Evolutionary conservation across 2,888 invertebrate genomes (phyloP).

Genomic region (Thereva unica): DNA sequence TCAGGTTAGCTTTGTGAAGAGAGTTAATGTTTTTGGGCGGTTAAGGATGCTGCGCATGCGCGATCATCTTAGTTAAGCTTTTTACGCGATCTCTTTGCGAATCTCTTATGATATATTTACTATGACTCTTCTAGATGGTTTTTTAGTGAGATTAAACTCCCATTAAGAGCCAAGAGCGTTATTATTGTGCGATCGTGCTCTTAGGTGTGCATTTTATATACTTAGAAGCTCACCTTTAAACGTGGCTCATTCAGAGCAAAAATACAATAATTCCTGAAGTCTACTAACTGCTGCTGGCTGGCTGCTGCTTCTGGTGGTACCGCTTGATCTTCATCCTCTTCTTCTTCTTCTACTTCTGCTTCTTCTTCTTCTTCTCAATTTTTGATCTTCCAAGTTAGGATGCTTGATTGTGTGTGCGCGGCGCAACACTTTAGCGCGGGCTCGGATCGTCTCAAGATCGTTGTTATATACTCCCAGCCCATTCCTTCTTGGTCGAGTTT

Average conservation of each 20-base stretch:
- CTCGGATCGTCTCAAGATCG: too few relatives aligned
- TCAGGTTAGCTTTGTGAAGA: too few relatives aligned
- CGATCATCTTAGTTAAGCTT: slow-evolving; percentile 18
- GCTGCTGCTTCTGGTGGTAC: slow-evolving; percentile 16
- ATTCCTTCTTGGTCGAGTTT: slow-evolving; percentile 44
- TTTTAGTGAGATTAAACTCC: background rate
- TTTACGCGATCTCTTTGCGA: slow-evolving; percentile 1
- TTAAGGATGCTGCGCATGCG: background rate
- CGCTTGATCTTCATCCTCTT: slow-evolving; percentile 26
- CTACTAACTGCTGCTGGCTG: slow-evolving; percentile 17
- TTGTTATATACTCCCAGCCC: slow-evolving; percentile 29
- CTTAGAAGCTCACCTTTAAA: slow-evolving; percentile 28
- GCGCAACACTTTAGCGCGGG: slow-evolving; percentile 30
- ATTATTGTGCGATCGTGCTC: slow-evolving; percentile 23
- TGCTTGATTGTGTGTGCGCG: slow-evolving; percentile 25
- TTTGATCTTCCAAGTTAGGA: too few relatives aligned
- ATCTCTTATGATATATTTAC: slow-evolving; percentile 28
- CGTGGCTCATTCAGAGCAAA: slow-evolving; percentile 31
- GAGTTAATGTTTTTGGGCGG: too few relatives aligned
- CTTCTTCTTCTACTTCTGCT: too few relatives aligned
- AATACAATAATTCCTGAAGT: slow-evolving; percentile 30
- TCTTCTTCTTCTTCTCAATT: too few relatives aligned
- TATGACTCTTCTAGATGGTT: slow-evolving; percentile 10
- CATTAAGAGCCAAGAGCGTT: slow-evolving; percentile 24
- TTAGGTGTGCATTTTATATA: slow-evolving; percentile 24